A percentile compares a stretch with the other conserved stretches of the same genome.
These are phyloP conservation scores for Noctua janthina DNA, from an alignment of 2,888 invertebrate genomes.

Conservation along the genomic window DNA sequence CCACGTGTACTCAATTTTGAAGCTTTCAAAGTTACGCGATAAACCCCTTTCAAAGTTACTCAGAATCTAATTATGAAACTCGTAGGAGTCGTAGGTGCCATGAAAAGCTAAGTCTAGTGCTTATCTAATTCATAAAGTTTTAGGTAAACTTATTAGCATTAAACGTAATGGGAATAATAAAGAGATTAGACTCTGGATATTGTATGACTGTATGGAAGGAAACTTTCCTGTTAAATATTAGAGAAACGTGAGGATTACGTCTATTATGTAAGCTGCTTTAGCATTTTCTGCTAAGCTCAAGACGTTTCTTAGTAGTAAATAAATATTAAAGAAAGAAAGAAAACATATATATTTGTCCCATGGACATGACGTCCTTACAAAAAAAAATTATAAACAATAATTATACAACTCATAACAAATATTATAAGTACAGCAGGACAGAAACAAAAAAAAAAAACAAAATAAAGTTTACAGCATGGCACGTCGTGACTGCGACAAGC, in stretches of 20 bases:
- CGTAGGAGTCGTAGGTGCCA: slow-evolving; percentile 17
- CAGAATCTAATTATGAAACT: slow-evolving; percentile 38
- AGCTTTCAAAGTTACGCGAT: not conserved
- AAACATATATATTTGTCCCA: too few relatives aligned
- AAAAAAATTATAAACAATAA: too few relatives aligned
- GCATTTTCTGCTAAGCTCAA: not conserved
- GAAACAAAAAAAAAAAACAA: too few relatives aligned
- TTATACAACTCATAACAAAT: too few relatives aligned
- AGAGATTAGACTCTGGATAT: slow-evolving; percentile 23
- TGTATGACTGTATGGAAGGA: not conserved
- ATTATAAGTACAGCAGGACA: too few relatives aligned
- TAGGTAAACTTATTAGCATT: slow-evolving; percentile 12
- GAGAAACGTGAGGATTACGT: not conserved
- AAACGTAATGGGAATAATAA: slow-evolving; percentile 31
- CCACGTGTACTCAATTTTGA: slow-evolving; percentile 35
- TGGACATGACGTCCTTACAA: too few relatives aligned
- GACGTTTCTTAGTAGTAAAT: not conserved
- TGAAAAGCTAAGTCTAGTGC: slow-evolving; percentile 19
- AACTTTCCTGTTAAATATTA: not conserved
- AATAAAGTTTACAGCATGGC: too few relatives aligned
- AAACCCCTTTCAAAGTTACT: slow-evolving; percentile 29
- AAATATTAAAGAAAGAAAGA: too few relatives aligned
- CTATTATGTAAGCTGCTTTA: too few relatives aligned
- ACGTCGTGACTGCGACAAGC: too few relatives aligned
- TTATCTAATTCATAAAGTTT: slow-evolving; percentile 34